Evolutionary conservation across 2,113 vertebrate species (phyloP), one percentile per base, ranked within the genome.

Genomic region (Laticauda colubrina): DNA sequence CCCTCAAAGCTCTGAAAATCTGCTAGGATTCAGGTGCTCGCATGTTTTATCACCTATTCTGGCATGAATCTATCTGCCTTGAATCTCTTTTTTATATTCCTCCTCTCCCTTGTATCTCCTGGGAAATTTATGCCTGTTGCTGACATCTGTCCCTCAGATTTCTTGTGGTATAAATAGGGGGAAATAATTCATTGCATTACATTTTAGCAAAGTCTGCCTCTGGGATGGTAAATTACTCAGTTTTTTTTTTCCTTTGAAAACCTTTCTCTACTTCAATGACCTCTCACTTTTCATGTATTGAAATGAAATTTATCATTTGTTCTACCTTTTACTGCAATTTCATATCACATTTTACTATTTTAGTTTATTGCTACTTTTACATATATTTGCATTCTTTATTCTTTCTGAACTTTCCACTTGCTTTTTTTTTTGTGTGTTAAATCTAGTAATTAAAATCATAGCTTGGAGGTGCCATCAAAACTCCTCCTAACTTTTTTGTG

Each of bases 171-270:
- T 96, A 95, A 93, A 94, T 85, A 93, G 95, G 96, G 29, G 64
- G 87, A 95, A 97, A 96, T 94, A 97, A 97, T 96, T 97, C 90
- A 97, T 97, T 97, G 97, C 95, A 96, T 87, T 97, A 89, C 97
- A 90, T 95, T 97, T 98, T 96, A 96, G 95, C 93, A 93, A 94
- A 89, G 92, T 91, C 95, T 96, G 92, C 94, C 91, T 97, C 96
- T 96, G 94, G 95, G 95, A 96, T 96, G 95, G 94, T 94, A 97
- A 97, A 97, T 98, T 97, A 96, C 90, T 89, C 90, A 94, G 96
- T 43, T 93, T 88, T 97, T 85, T 97, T 59, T 94, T 96, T 86
- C 97, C 87, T 97, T 95, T 96, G 95, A 97, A 97, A 96, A 96
- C 95, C 34, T 91, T 90, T 94, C 24, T 96, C 87, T 96, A 94